A percentile compares a stretch with the other conserved stretches of the same genome.
Conservation (phyloP, 2,797 vertebrate genomes). For the Miichthys miiuy region DNA sequence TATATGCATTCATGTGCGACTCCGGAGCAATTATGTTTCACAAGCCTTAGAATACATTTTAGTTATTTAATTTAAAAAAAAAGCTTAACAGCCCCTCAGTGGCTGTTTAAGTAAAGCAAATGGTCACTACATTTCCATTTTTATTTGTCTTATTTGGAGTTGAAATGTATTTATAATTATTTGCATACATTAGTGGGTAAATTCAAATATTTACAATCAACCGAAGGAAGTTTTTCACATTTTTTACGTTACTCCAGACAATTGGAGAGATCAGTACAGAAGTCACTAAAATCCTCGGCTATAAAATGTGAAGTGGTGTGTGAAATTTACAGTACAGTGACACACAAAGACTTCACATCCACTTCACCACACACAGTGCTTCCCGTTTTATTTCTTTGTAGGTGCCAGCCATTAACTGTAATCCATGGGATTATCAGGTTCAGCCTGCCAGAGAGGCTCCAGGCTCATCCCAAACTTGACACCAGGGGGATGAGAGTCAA, state of each 20-base stretch:
- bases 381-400: slow-evolving; percentile 21
- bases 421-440: slow-evolving; percentile 34
- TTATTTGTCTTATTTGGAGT: background rate
- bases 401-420: slow-evolving; percentile 28
- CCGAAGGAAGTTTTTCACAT: background rate
- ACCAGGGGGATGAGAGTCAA: slow-evolving; percentile 7
- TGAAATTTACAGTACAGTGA: background rate
- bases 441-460: slow-evolving; percentile 27
- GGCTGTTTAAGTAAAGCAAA: background rate
- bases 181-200: background rate
- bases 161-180: slow-evolving; percentile 4
- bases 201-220: slow-evolving; percentile 4
- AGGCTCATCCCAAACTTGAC: slow-evolving; percentile 43
- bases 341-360: background rate
- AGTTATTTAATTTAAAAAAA: background rate
- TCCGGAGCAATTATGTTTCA: background rate
- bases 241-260: background rate
- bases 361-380: background rate
- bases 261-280: background rate
- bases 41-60: background rate
- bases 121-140: background rate
- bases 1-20: background rate
- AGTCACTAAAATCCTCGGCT: background rate
- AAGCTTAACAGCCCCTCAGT: background rate
- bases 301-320: background rate